phyloP scores from a whole-genome alignment of 2,113 vertebrate species.

The Labeo rohita region DNA sequence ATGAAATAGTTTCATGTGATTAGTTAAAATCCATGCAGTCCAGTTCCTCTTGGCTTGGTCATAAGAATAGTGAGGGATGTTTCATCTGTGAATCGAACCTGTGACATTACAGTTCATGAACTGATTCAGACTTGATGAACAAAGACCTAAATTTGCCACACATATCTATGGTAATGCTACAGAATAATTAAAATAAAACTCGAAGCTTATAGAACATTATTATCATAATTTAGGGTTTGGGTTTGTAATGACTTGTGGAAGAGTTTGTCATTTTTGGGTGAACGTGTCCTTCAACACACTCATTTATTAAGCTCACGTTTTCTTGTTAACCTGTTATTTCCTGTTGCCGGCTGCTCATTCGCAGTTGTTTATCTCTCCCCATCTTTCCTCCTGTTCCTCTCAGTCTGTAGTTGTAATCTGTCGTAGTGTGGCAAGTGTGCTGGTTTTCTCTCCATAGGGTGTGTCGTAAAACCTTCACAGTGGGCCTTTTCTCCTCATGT shows the following conservation, averaged over 20 bases:
- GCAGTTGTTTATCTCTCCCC: neutral
- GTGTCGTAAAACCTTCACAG: slow-evolving; percentile 17
- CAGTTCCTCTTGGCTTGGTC: neutral
- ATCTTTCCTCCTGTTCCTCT: slow-evolving; percentile 18
- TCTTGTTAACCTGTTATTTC: slow-evolving; percentile 1
- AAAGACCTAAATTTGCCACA: neutral
- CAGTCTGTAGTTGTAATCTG: slow-evolving; percentile 5
- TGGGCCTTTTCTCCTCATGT: slow-evolving; percentile 8
- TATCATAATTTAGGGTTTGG: neutral
- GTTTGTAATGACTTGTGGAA: neutral
- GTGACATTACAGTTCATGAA: neutral
- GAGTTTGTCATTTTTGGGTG: neutral
- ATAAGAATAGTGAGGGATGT: neutral
- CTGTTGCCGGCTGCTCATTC: slow-evolving; percentile 1
- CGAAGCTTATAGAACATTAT: neutral
- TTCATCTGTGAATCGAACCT: neutral
- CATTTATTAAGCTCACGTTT: neutral
- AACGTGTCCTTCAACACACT: neutral
- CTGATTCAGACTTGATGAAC: neutral
- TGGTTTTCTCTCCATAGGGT: slow-evolving; percentile 15
- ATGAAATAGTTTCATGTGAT: neutral
- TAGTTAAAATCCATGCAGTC: neutral
- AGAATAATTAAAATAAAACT: neutral
- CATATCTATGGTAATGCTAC: neutral
- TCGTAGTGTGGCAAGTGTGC: neutral